Base-by-base conservation (phyloP, 2,113 vertebrate genomes). In the Phyllopteryx taeniolatus region DNA sequence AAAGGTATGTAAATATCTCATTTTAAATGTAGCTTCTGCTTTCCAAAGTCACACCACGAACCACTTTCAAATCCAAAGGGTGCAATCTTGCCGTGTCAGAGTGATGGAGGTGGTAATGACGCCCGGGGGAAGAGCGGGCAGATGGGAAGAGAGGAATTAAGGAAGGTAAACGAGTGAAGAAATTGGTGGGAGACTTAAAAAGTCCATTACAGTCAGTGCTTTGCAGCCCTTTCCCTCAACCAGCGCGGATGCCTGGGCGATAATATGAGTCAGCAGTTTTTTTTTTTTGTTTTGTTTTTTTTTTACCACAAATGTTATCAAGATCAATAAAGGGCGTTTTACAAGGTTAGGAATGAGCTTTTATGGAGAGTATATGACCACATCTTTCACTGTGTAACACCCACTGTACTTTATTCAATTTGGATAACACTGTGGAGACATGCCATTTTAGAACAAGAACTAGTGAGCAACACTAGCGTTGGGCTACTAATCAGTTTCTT, bases 161-260 rank as follows among this genome's bases (percentile, higher is more conserved):
- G 71, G 35, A 70, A 71, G 53, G 61, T 59, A 82, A 80, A 73
- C 2, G 63, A 75, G 57, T 62, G 8, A 77, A 73, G 79, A 68
- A 49, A 57, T 73, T 78, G 39, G 19, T 73, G 44, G 39, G 53
- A 15, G 59, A 65, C 19, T 68, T 59, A 66, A 76, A 59, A 74
- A 72, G 42, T 78, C 31, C 46, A 82, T 81, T 76, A 82, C 53
- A 65, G 67, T 19, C 4, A 7, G 53, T 47, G 31, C 13, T 39
- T 72, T 35, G 64, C 39, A 17, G 51, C 74, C n/a, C 44, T 44
- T 22, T 31, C 43, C 39, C 39, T 64, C 62, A 64, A 64, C 35
- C 62, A 64, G 20, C 62, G 10, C 5, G 39, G 35, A n/a, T 15
- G 20, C 56, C 22, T 22, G 19, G 13, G 20, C 19, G 17, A 47